Base-by-base conservation (phyloP, 2,113 vertebrate genomes). In the Sturnus vulgaris region DNA sequence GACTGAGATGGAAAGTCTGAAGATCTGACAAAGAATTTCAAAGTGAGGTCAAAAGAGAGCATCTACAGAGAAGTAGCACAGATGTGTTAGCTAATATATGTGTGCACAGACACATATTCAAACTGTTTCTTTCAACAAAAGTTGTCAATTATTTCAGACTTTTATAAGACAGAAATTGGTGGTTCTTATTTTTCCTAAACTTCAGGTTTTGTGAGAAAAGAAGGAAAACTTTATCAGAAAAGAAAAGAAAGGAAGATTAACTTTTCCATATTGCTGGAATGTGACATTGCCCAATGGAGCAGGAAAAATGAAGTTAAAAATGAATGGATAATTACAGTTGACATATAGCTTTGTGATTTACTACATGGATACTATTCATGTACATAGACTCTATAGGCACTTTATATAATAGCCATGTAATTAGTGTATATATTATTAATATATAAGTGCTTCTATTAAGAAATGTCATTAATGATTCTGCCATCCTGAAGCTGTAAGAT, bases 331-430 rank as follows among this genome's bases (percentile, higher is more conserved):
- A 97, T 93, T 94, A 80, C 40, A 76, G 33, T 85, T 97, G 95
- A 93, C 93, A 82, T 95, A 95, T 89, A 93, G 78, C 39, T 92
- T 87, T 97, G 42, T 93, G 81, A 96, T 95, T 97, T 95, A 95
- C 82, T 89, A 57, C 81, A 66, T 47, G 42, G 73, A 65, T 92
- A 59, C 91, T 92, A 72, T 95, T 89, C 78, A 92, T 55, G 66
- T 89, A 95, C 73, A 89, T 86, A 94, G 75, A 95, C 79, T 95
- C 87, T 94, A 90, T 95, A 95, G 94, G 78, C 94, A 95, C 90
- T 96, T 96, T 94, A 95, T 96, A 83, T 92, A 95, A 96, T 96
- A 96, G 95, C 85, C 92, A 91, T 93, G 93, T 95, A 96, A 95
- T 97, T 96, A 96, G 92, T 78, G 56, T 70, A 96, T 95, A 91